Evolutionary conservation across 92 coral and sea anemone species (phyloP).

Genomic region (Actinostola sp.): DNA sequence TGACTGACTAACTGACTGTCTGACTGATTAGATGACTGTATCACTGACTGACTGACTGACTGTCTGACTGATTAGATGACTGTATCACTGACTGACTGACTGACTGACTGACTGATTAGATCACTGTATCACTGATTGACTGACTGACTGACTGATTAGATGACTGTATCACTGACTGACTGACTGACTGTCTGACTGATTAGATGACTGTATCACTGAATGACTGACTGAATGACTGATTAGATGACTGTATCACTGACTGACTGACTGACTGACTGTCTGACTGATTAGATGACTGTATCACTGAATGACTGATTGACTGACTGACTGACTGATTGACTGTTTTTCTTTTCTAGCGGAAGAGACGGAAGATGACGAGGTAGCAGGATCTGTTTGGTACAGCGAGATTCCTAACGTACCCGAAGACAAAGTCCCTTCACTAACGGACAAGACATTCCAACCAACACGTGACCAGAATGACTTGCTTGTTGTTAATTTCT

Average conservation of each 20-base stretch:
- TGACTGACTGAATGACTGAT: background rate
- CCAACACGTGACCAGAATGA: slow-evolving; percentile 57
- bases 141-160: no score
- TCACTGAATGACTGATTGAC: background rate
- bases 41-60: slow-evolving; percentile 3
- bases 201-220: no score
- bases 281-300: background rate
- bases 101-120: background rate
- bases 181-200: background rate
- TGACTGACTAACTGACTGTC: background rate
- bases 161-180: background rate
- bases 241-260: background rate
- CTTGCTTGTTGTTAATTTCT: slow-evolving; percentile 84
- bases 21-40: background rate
- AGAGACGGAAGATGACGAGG: slow-evolving; percentile 94
- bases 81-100: background rate
- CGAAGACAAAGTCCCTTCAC: slow-evolving; percentile 78
- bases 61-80: background rate
- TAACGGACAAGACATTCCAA: slow-evolving; percentile 90
- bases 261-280: background rate
- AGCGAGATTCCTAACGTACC: slow-evolving; percentile 32
- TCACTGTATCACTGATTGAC: no score
- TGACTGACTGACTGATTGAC: background rate
- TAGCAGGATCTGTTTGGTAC: slow-evolving; percentile 73
- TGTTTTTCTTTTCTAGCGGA: slow-evolving; percentile 59